Evolutionary conservation across 2,797 vertebrate species (phyloP).

Genomic region (Dryobates pubescens): DNA sequence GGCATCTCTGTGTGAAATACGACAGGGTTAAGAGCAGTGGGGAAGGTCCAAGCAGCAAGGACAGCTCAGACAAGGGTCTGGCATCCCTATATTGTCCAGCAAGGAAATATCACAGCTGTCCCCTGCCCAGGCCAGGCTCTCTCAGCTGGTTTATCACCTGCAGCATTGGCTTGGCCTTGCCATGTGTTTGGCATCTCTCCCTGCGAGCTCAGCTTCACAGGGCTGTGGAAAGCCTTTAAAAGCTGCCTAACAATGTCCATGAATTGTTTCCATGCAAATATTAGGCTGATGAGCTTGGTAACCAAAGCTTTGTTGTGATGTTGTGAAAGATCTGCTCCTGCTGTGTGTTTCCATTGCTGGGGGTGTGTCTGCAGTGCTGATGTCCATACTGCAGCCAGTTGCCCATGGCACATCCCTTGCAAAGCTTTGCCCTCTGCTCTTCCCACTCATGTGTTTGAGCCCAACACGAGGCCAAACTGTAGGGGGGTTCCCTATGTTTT

Average conservation of each 20-base stretch:
- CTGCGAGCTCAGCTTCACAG: neutral
- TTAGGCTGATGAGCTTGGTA: neutral
- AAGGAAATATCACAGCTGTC: neutral
- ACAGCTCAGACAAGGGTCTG: neutral
- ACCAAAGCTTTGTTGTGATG: neutral
- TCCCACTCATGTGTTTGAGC: neutral
- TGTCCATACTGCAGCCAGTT: rapidly evolving
- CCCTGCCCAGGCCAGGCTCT: neutral
- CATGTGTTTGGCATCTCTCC: slow-evolving; percentile 1
- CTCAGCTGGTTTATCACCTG: slow-evolving; percentile 15
- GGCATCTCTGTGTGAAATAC: neutral
- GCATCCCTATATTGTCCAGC: neutral
- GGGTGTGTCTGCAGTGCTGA: neutral
- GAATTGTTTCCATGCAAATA: slow-evolving; percentile 33
- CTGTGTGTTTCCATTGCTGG: neutral
- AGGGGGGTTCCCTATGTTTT: neutral
- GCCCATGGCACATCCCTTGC: neutral
- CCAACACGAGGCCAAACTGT: neutral
- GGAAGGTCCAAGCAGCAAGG: neutral
- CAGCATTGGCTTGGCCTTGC: neutral
- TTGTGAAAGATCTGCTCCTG: neutral
- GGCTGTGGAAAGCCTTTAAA: slow-evolving; percentile 11
- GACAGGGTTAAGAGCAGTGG: neutral
- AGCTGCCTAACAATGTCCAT: neutral
- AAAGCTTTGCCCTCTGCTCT: neutral